Evolutionary conservation across 2,113 vertebrate genomes (phyloP).

Genomic region (Prionailurus bengalensis): DNA sequence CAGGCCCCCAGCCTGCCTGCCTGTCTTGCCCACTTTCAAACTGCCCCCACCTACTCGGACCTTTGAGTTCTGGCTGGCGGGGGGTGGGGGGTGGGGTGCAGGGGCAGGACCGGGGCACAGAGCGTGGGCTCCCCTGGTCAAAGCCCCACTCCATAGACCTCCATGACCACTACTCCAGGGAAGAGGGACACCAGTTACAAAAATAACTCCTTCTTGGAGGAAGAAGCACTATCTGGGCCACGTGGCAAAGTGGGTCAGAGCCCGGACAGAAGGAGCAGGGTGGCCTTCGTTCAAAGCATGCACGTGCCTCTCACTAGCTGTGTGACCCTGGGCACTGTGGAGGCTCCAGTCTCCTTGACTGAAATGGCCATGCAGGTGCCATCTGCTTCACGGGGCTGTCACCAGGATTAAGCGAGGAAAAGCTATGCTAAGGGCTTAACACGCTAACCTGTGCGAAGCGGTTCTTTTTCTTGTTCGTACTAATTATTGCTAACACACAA

Average conservation of each 20-base stretch:
- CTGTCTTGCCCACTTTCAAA: neutral
- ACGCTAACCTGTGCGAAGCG: rapidly evolving
- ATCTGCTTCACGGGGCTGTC: neutral
- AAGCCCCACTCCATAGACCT: neutral
- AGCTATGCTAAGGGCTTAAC: rapidly evolving
- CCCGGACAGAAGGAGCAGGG: neutral
- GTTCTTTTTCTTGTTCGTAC: neutral
- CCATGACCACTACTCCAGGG: too few relatives aligned
- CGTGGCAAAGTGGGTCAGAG: neutral
- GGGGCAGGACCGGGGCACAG: neutral
- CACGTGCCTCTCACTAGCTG: neutral
- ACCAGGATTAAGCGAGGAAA: neutral
- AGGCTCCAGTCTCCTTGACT: neutral
- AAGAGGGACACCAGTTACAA: neutral
- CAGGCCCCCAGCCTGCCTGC: neutral
- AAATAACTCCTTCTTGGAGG: neutral
- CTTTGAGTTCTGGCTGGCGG: neutral
- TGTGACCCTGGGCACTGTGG: neutral
- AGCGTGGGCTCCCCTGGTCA: neutral
- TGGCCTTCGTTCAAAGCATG: neutral
- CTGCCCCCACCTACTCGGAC: too few relatives aligned
- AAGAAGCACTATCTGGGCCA: neutral
- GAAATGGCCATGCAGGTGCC: neutral
- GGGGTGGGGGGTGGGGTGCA: too few relatives aligned
- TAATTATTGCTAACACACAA: neutral